Percentiles rank a stretch among this genome's conserved stretches.
Evolutionary conservation across 2,888 invertebrate species (phyloP).

Genomic region (Sphinx pinastri): DNA sequence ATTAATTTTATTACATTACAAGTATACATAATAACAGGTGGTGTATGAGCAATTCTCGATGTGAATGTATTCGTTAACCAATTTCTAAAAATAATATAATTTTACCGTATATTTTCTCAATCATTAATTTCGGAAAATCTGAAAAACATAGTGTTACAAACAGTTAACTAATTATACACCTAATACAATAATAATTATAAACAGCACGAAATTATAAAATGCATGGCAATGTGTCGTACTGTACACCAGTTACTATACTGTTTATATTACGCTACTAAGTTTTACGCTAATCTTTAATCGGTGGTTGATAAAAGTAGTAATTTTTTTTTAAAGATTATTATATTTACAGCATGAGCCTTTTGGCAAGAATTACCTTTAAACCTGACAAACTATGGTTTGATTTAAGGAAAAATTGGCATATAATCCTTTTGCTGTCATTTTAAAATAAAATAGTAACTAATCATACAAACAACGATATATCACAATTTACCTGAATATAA

Average conservation of each 20-base stretch:
- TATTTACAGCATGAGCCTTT: background rate
- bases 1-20: conserved; percentile 59
- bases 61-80: conserved; percentile 26
- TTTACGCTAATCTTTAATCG: conserved; percentile 4
- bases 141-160: background rate
- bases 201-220: background rate
- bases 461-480: conserved; percentile 16
- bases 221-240: background rate
- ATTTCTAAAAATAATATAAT: conserved; percentile 20
- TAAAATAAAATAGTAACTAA: background rate
- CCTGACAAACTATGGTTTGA: background rate
- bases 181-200: background rate
- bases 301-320: background rate
- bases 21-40: conserved; percentile 71
- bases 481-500: background rate
- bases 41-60: conserved; percentile 77
- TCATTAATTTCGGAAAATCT: conserved; percentile 1
- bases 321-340: background rate
- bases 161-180: background rate
- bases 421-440: background rate
- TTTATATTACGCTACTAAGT: background rate
- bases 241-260: background rate
- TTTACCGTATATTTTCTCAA: background rate
- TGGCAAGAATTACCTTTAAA: background rate
- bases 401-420: background rate